Evolutionary conservation across 2,797 vertebrate genomes (phyloP), one percentile per base, ranked within the genome.

Genomic region (Valencia hispanica): DNA sequence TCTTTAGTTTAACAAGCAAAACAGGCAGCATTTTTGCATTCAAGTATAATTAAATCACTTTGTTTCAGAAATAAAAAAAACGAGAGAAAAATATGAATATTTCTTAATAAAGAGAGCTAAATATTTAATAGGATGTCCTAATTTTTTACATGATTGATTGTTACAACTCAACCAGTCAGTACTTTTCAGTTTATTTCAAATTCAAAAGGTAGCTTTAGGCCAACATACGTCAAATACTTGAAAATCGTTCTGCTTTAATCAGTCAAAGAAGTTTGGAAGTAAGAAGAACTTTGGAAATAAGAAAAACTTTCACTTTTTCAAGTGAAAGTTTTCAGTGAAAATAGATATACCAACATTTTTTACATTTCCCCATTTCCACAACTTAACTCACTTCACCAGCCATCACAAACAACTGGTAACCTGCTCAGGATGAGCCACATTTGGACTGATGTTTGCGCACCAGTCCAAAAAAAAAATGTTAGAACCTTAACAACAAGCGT

Each of bases 301-400:
- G n/a, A n/a, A n/a, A n/a, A n/a, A n/a, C n/a, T n/a, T n/a, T n/a
- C n/a, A n/a, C n/a, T 51, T 25, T 51, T 51, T 9, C 20, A 1
- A 25, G 22, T 53, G 4, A 53, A 25, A 25, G 1, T 20, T 71
- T 15, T 5, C 12, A 30, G 22, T 1, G 30, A 59, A 7, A 4
- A 70, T 32, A 72, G 4, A 73, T 71, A 27, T 22, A 57, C 75
- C 70, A 32, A 45, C 73, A 51, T 22, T 72, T 18, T 50, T 50
- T 20, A 43, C 0, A 22, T 53, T 69, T 51, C 30, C 18, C 57
- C 22, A 72, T 41, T 32, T 51, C n/a, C 55, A 76, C 41, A 65
- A 71, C 57, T 34, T n/a, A 39, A 20, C 17, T 22, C 17, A 18
- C 32, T 7, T 66, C 48, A 11, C 27, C 55, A 74, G 36, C 41